Conservation (phyloP, 2,113 vertebrate species). For the Macrotis lagotis region DNA sequence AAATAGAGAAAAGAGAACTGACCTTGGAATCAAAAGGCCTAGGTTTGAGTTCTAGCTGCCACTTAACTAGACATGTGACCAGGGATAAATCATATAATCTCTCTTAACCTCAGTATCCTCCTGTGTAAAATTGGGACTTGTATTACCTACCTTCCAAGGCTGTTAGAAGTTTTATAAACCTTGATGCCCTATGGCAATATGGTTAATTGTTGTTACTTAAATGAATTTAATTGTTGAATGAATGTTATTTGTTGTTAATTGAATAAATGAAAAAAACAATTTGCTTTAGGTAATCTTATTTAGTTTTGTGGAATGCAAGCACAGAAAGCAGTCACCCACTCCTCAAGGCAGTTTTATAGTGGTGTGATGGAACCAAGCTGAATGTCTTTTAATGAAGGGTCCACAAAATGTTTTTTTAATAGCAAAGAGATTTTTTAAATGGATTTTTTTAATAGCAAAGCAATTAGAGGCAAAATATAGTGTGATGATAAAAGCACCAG, state of each 20-base stretch:
- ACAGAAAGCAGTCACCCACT: background rate
- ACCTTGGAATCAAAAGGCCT: too few species aligned
- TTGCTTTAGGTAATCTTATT: background rate
- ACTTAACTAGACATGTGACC: too few species aligned
- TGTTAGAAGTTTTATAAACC: background rate
- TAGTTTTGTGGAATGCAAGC: background rate
- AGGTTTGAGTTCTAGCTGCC: too few species aligned
- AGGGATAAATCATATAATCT: too few species aligned
- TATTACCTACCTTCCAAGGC: too few species aligned
- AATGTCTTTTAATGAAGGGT: background rate
- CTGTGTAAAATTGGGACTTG: too few species aligned
- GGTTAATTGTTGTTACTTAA: background rate
- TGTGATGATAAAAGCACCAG: too few species aligned
- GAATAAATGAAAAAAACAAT: background rate
- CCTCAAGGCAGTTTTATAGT: background rate
- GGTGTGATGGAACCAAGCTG: background rate
- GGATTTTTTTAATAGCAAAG: background rate
- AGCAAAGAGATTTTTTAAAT: too few species aligned
- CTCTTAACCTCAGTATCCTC: too few species aligned
- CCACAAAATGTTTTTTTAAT: background rate
- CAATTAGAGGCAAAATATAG: background rate
- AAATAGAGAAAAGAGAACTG: too few species aligned
- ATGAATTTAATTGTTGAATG: background rate
- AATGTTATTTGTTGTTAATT: background rate
- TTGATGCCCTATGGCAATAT: background rate